These are phyloP conservation scores for Epinephelus lanceolatus DNA, from an alignment of 2,113 vertebrate genomes.

Conservation along the genomic window DNA sequence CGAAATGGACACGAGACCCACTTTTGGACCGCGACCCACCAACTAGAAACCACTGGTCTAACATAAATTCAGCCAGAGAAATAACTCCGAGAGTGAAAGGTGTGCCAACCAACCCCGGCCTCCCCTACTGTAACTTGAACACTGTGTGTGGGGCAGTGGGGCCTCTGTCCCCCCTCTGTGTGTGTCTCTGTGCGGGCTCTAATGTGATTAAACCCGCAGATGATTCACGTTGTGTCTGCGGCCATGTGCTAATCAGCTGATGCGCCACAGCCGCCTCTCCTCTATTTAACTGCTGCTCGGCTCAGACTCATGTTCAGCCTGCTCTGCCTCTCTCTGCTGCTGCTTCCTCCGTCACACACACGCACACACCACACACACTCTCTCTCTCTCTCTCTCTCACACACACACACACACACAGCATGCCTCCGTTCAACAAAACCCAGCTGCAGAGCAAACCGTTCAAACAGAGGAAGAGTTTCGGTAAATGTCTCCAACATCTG, in stretches of 20 bases:
- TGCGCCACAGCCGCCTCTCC: constrained; percentile 55
- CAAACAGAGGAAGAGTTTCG: constrained; percentile 90
- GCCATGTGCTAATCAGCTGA: constrained; percentile 73
- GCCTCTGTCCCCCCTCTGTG: background rate
- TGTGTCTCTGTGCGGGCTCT: background rate
- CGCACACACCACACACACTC: background rate
- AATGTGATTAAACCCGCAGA: constrained; percentile 4
- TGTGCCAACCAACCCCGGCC: too few relatives aligned
- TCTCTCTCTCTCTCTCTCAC: too few relatives aligned
- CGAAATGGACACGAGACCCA: too few relatives aligned
- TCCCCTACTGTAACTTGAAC: too few relatives aligned
- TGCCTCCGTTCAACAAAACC: constrained; percentile 81
- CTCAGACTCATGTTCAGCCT: rapidly evolving
- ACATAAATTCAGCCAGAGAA: too few relatives aligned
- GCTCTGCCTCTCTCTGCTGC: background rate
- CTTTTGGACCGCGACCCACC: too few relatives aligned
- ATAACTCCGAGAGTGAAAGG: too few relatives aligned
- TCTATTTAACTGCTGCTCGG: constrained; percentile 71
- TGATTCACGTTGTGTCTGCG: background rate
- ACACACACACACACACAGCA: constrained; percentile 41
- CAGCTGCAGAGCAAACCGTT: constrained; percentile 83
- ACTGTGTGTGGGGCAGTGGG: too few relatives aligned
- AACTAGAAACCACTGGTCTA: too few relatives aligned
- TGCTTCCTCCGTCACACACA: background rate
- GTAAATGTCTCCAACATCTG: constrained; percentile 66